Percentiles rank a stretch among this genome's conserved stretches.
Evolutionary conservation across 2,888 invertebrate genomes (phyloP).

Genomic region (Syrphus vitripennis): DNA sequence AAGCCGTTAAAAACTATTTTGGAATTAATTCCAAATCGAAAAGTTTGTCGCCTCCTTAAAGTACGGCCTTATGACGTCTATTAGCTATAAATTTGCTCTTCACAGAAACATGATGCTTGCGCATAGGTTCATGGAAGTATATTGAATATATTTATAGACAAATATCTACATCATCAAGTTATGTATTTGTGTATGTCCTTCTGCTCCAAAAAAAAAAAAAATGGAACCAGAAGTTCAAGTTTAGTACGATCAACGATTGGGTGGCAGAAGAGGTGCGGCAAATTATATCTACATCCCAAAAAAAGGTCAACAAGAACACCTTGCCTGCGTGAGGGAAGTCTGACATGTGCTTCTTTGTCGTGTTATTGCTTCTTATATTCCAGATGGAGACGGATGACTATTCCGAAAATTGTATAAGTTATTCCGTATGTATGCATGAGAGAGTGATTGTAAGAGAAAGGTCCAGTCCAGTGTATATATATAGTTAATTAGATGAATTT

Average conservation of each 20-base stretch:
- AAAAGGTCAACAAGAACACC: constrained; percentile 43
- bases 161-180: constrained; percentile 35
- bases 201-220: constrained; percentile 30
- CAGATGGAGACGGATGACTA: constrained; percentile 41
- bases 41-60: background rate
- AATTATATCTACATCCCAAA: constrained; percentile 16
- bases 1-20: too few species aligned
- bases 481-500: constrained; percentile 68
- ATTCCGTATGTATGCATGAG: background rate
- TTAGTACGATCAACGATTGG: constrained; percentile 8
- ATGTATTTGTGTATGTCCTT: constrained; percentile 59
- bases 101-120: constrained; percentile 16
- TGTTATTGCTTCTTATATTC: constrained; percentile 30
- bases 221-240: constrained; percentile 50
- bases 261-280: background rate
- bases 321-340: constrained; percentile 30
- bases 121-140: background rate
- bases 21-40: background rate
- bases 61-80: background rate
- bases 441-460: constrained; percentile 38
- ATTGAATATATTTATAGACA: background rate
- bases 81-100: background rate
- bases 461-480: constrained; percentile 15
- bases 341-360: constrained; percentile 58
- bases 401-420: constrained; percentile 19